Evolutionary conservation across 2,113 vertebrate genomes (phyloP).

Genomic region (Myocastor coypus): DNA sequence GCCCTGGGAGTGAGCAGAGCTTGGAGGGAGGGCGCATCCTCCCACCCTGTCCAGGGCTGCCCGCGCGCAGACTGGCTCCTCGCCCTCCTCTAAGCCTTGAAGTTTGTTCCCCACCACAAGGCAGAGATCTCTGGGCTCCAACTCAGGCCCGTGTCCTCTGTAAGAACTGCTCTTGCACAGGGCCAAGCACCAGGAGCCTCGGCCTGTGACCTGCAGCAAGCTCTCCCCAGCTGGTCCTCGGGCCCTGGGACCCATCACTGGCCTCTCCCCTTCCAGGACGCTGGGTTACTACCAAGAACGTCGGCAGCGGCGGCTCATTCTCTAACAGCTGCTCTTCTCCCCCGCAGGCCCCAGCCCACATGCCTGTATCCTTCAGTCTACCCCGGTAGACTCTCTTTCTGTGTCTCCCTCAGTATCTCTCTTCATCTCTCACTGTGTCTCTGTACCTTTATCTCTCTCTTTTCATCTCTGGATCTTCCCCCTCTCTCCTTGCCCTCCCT

Average conservation of each 20-base stretch:
- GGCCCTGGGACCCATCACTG: not conserved
- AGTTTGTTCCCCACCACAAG: not conserved
- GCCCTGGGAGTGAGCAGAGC: too few species aligned
- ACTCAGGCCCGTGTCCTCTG: not conserved
- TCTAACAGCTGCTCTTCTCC: too few species aligned
- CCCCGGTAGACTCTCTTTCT: too few species aligned
- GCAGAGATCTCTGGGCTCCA: not conserved
- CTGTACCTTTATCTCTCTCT: not conserved
- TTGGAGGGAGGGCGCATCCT: rapidly evolving
- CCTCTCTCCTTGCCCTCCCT: not conserved
- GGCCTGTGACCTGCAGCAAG: not conserved
- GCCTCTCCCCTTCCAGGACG: not conserved
- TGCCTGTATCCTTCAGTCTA: rapidly evolving
- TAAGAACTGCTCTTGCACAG: not conserved
- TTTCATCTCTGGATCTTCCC: not conserved
- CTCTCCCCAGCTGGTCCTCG: rapidly evolving
- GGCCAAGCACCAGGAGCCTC: not conserved
- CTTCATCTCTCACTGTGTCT: not conserved
- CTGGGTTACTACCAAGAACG: too few species aligned
- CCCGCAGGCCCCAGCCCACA: too few species aligned
- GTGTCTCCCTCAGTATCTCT: not conserved
- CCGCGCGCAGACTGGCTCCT: not conserved
- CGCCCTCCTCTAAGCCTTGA: not conserved
- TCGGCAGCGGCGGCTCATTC: too few species aligned
- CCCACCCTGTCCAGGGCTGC: not conserved